Base-by-base conservation (phyloP, 2,888 invertebrate genomes). In the Lottia scabra region DNA sequence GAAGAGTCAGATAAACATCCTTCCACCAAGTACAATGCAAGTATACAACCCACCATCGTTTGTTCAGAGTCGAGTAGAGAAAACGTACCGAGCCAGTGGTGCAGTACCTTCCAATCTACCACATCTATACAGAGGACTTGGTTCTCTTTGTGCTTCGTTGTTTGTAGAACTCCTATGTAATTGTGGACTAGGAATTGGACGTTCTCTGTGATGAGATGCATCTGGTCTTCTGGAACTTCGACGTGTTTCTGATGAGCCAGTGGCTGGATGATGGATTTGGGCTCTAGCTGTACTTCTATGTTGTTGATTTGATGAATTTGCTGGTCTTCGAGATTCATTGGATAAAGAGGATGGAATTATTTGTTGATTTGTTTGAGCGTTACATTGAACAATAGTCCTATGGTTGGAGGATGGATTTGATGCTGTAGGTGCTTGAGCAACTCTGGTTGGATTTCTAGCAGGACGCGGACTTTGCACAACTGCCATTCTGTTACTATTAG, bases 1-100 rank as follows among this genome's bases (percentile, higher is more conserved):
- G 5, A 4, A 2, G 5, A 30, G 30, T 30, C 5, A 30, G 5
- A 5, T 30, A 30, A 30, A 30, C n/a, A 19, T 8, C n/a, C 56
- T n/a, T 10, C 10, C 56, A 12, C 23, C 56, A 19, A 56, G 23
- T 38, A 38, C 38, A 6, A 38, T 38, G 3, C 38, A 38, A 38
- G 10, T 10, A 6, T 38, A 38, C n/a, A 38, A 38, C 38, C 38
- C 38, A 38, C 38, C 38, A 38, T 38, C 1, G 1, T 38, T 38
- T 38, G 5, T 38, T 38, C 38, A 38, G 38, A 38, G 38, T 38
- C 38, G 38, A 38, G 38, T 38, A 38, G 38, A 56, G 19, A 19
- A 56, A 56, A 56, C 56, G 56, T 56, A 56, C 56, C 56, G 56
- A 23, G 56, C 56, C 23, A 56, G 23, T 56, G 56, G 56, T 56